Conservation (phyloP, 2,888 invertebrate genomes). For the Dysmachus trigonus region DNA sequence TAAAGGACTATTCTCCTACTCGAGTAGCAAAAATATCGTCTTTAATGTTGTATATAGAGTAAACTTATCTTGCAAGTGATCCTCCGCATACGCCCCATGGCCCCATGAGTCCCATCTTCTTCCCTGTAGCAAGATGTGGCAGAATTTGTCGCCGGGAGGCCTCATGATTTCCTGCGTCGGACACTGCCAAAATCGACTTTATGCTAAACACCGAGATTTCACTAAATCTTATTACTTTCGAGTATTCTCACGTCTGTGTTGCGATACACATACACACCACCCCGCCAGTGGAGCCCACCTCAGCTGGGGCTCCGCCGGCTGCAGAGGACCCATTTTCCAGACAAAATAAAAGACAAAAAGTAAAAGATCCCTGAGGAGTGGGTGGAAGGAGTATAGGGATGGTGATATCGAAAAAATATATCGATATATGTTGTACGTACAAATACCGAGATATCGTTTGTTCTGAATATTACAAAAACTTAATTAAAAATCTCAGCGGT, state of each 20-base stretch:
- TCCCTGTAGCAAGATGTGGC: not conserved
- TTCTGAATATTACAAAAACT: too few species aligned
- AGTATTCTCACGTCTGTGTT: conserved; percentile 3
- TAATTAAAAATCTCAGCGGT: too few species aligned
- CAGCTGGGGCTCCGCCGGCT: not conserved
- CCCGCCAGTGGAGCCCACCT: not conserved
- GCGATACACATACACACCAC: not conserved
- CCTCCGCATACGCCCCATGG: not conserved
- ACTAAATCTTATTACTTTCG: conserved; percentile 31
- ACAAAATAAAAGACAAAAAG: not conserved
- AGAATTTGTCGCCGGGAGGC: not conserved
- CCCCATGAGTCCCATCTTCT: not conserved
- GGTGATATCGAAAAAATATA: too few species aligned
- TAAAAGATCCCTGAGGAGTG: not conserved
- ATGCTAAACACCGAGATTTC: conserved; percentile 35
- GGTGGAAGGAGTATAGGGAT: too few species aligned
- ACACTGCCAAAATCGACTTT: conserved; percentile 22
- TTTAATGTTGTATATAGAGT: not conserved
- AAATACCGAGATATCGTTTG: too few species aligned
- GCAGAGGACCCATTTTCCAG: not conserved
- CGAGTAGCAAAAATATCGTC: not conserved
- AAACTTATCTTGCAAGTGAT: not conserved
- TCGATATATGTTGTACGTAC: too few species aligned
- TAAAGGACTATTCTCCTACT: not conserved
- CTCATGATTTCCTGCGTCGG: not conserved